Evolutionary conservation across 2,113 vertebrate genomes (phyloP), one percentile per base, ranked within the genome.

Genomic region (Salminus brasiliensis): DNA sequence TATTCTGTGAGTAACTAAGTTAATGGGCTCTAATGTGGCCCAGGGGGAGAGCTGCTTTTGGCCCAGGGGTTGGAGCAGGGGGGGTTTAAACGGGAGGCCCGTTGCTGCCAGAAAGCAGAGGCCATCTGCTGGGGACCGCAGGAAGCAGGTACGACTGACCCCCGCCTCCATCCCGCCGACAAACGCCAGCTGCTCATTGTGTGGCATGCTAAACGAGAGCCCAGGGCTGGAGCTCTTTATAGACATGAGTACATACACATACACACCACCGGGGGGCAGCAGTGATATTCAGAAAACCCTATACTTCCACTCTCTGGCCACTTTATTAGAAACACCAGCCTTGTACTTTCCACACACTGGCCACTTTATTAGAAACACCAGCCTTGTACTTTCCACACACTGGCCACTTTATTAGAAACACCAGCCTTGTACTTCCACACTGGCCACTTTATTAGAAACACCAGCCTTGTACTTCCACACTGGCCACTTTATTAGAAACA

Each of bases 21-120:
- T 84, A 85, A 87, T 85, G 86, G 80, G 55, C 66, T 82, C 77
- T 87, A 87, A 87, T 87, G 82, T 85, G 81, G 75, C 79, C 82
- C 82, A 41, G 43, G 79, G 80, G 80, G 80, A 66, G 74, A 71
- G 41, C 63, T 77, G 8, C 32, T 65, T 27, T 32, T 55, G 53
- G 66, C 43, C 29, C 32, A 45, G 63, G 47, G 27, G 55, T 57
- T 11, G 45, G 23, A n/a, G 13, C 9, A 32, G 76, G 53, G 43
- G 34, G 73, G 53, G 36, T 41, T 43, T 67, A 62, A 78, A 74
- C 70, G 73, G 75, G 69, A 70, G 23, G 23, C 68, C 25, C 57
- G 63, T 27, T 57, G 72, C 66, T 78, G 78, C 65, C 86, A 84
- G 84, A 82, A 87, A 82, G 55, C 74, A 82, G 68, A 75, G 74